Evolutionary conservation across 2,888 invertebrate genomes (phyloP).

Genomic region (Lycaena phlaeas): DNA sequence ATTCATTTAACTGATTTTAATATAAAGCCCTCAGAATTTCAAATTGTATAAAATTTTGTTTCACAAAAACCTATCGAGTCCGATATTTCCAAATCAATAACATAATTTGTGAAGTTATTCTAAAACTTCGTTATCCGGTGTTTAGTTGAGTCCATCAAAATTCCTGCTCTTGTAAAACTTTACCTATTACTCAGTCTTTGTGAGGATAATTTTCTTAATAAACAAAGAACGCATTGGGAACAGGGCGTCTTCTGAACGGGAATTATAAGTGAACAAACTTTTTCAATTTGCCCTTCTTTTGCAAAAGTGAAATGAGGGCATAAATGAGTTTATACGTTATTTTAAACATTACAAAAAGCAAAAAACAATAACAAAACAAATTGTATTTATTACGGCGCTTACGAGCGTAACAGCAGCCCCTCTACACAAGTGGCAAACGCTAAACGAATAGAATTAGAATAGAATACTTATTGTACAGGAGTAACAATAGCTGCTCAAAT

Average conservation of each 20-base stretch:
- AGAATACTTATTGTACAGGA: no score
- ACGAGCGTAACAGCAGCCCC: no score
- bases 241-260: slow-evolving; percentile 19
- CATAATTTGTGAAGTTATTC: slow-evolving; percentile 1
- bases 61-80: no score
- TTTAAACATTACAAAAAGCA: slow-evolving; percentile 13
- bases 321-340: slow-evolving; percentile 42
- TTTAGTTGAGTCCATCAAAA: slow-evolving; percentile 12
- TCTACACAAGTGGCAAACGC: no score
- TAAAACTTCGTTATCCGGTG: slow-evolving; percentile 1
- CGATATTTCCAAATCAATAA: neutral
- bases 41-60: no score
- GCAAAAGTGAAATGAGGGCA: slow-evolving; percentile 32
- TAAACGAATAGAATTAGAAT: no score
- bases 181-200: slow-evolving; percentile 21
- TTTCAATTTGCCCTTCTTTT: slow-evolving; percentile 42
- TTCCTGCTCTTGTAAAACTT: slow-evolving; percentile 18
- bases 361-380: no score
- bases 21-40: no score
- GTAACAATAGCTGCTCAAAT: no score
- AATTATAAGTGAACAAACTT: slow-evolving; percentile 41
- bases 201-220: slow-evolving; percentile 21
- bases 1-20: no score
- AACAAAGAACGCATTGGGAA: slow-evolving; percentile 18
- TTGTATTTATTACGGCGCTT: no score